These are phyloP conservation scores for Puffinus mauretanicus DNA, from an alignment of 2,113 vertebrate genomes.

Conservation along the genomic window DNA sequence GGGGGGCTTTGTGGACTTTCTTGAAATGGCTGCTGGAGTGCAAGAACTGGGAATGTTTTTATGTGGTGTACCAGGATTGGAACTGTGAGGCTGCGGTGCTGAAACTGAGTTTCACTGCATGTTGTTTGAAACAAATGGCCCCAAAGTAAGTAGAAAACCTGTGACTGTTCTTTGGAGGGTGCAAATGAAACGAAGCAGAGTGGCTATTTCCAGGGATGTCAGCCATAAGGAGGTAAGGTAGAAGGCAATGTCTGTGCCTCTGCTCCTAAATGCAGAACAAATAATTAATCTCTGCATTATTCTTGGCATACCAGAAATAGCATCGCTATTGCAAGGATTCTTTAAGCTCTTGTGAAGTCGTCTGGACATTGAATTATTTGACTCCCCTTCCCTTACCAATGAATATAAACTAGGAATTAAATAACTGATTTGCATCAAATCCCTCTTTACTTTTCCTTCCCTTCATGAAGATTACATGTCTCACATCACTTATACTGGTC, in stretches of 20 bases:
- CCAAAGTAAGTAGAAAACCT: background rate
- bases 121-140: background rate
- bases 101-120: background rate
- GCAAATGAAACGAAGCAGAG: rapidly evolving
- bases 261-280: background rate
- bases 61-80: background rate
- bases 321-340: background rate
- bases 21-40: background rate
- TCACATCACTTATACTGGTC: background rate
- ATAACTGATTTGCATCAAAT: background rate
- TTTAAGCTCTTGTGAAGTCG: background rate
- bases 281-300: background rate
- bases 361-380: background rate
- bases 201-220: background rate
- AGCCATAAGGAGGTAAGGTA: background rate
- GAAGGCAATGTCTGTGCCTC: background rate
- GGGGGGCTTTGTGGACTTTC: background rate
- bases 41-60: background rate
- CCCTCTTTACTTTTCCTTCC: background rate
- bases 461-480: background rate
- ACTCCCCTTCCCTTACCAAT: background rate
- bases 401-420: background rate
- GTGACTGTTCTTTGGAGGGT: background rate
- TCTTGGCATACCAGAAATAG: background rate
- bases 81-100: background rate